Base-by-base conservation (phyloP, 2,113 vertebrate species). In the Stegostoma tigrinum region DNA sequence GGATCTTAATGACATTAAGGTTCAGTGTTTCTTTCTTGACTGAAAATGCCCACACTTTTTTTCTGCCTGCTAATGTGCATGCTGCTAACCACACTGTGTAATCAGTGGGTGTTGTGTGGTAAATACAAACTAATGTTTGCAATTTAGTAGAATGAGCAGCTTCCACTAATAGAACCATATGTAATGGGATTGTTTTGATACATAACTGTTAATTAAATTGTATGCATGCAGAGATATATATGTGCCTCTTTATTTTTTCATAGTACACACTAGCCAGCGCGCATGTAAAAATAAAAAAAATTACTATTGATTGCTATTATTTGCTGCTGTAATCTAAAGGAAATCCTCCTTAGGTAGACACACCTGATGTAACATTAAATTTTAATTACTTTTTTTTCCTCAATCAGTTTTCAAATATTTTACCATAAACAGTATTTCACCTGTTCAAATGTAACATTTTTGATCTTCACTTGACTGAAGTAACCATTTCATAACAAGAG, bases 1-100 rank as follows among this genome's bases (percentile, higher is more conserved):
- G 97, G 93, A 97, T 96, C 96, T 72, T 96, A 21, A 91, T 96
- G 96, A 97, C 96, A 96, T 93, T 95, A 96, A 55, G 67, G 95
- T 96, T 96, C 96, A 96, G 83, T 96, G 96, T 96, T 97, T 97
- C 96, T 96, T 95, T 96, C 96, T 96, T 96, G 95, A 95, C 96
- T 96, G 96, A 96, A 97, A 97, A 96, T 55, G 96, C 95, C 96
- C 95, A 96, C 94, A 95, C 96, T 3, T 64, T 96, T 97, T 96
- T 96, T 96, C 10, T 89, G 96, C 96, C 68, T 96, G 96, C 96
- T 96, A 96, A 97, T 96, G 72, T 95, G 95, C 64, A 96, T 96
- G 64, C 93, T 95, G 66, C 45, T 95, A 72, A 95, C 93, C 52
- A 55, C 86, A 89, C 48, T 89, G 87, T 27, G 85, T 61, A 90